Conservation (phyloP, 1,140 invertebrate genomes). For the Aphidius ervi region DNA sequence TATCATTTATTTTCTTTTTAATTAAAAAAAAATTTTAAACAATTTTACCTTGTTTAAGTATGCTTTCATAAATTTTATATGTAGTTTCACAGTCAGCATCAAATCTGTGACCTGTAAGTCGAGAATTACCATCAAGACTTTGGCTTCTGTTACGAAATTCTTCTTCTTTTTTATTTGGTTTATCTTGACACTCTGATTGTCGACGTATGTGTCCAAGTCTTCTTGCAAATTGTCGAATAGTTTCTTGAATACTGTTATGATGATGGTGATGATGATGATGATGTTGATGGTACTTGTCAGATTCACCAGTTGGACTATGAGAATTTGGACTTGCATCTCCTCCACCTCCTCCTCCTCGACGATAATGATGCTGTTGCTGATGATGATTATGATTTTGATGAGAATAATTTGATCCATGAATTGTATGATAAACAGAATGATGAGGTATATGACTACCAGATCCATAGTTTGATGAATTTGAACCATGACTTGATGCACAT, state of each 20-base stretch:
- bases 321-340: constrained; percentile 27
- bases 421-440: constrained; percentile 39
- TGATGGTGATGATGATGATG: constrained; percentile 36
- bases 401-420: constrained; percentile 34
- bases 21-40: no score
- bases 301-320: constrained; percentile 36
- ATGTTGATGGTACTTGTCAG: constrained; percentile 33
- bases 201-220: constrained; percentile 54
- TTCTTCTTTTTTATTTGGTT: constrained; percentile 52
- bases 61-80: constrained; percentile 76
- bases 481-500: constrained; percentile 37
- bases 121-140: constrained; percentile 66
- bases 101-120: constrained; percentile 41
- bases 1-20: no score
- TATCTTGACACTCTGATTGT: constrained; percentile 51
- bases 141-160: constrained; percentile 72
- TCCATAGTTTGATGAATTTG: constrained; percentile 36
- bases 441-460: constrained; percentile 28
- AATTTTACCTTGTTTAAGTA: constrained; percentile 73
- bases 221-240: constrained; percentile 66
- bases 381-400: constrained; percentile 29
- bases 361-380: constrained; percentile 29
- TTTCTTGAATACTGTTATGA: constrained; percentile 61
- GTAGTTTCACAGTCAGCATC: constrained; percentile 71
- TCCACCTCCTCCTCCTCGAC: background rate